Evolutionary conservation across 2,888 invertebrate genomes (phyloP).

Genomic region (Himalopsyche kuldschensis): DNA sequence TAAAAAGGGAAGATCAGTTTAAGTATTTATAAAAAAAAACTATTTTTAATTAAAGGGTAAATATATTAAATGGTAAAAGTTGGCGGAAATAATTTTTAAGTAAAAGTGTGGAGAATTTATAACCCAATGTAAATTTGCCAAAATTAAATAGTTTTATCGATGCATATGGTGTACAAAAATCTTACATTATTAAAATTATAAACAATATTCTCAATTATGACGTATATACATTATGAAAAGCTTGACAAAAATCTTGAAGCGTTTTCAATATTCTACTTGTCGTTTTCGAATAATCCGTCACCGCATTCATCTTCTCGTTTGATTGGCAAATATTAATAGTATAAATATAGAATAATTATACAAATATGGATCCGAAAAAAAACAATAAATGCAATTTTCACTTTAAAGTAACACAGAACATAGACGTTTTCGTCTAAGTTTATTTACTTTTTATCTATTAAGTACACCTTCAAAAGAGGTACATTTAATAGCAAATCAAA

Average conservation of each 20-base stretch:
- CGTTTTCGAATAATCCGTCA: not conserved
- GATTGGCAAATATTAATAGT: not conserved
- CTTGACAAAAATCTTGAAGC: not conserved
- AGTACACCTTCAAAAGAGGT: not conserved
- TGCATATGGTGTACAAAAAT: no score
- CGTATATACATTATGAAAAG: no score
- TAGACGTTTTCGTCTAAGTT: not conserved
- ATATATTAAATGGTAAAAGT: no score
- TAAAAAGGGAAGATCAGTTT: no score
- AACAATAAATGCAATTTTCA: not conserved
- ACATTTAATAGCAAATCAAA: not conserved
- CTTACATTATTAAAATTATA: no score
- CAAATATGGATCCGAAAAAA: not conserved
- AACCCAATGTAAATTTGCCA: no score
- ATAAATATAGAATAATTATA: not conserved
- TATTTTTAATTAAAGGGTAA: no score
- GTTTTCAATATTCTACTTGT: not conserved
- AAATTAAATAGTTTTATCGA: no score
- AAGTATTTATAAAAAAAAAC: no score
- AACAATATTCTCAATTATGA: no score
- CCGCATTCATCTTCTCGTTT: not conserved
- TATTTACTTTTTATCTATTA: not conserved
- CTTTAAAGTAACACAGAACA: not conserved
- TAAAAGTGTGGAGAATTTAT: no score
- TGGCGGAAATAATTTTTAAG: no score